These are phyloP conservation scores for Silurus meridionalis DNA, from an alignment of 2,113 vertebrate species.

Conservation along the genomic window DNA sequence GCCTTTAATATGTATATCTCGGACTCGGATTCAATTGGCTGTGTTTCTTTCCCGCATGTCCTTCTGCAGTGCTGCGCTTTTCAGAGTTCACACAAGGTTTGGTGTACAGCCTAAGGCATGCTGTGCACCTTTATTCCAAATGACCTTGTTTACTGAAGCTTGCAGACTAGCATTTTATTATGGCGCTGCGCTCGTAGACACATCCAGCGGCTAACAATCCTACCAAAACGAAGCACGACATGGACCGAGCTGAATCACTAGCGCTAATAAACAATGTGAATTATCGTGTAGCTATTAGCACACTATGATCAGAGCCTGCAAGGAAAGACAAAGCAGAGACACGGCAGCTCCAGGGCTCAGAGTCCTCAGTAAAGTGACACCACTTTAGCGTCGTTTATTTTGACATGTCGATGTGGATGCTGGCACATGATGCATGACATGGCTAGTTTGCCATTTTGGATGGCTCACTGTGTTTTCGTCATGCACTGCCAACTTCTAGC, in stretches of 20 bases:
- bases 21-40: not conserved
- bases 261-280: conserved; percentile 3
- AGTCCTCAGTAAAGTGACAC: conserved; percentile 12
- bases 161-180: conserved; percentile 67
- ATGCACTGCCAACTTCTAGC: conserved; percentile 29
- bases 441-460: conserved; percentile 33
- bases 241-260: not conserved
- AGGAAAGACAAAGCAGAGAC: not conserved
- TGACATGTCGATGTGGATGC: conserved; percentile 39
- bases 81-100: conserved; percentile 56
- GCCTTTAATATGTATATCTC: not conserved
- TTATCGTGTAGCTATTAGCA: conserved; percentile 6
- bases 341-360: conserved; percentile 4
- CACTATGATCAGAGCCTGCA: not conserved
- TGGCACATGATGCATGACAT: conserved; percentile 34
- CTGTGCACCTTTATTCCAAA: conserved; percentile 74
- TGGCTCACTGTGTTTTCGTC: conserved; percentile 23
- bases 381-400: conserved; percentile 22
- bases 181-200: conserved; percentile 44
- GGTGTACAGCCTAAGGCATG: conserved; percentile 61
- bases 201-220: too few relatives aligned
- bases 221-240: not conserved
- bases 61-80: conserved; percentile 25
- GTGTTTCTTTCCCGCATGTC: conserved; percentile 41
- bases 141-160: conserved; percentile 76